Percentiles rank a stretch among this genome's conserved stretches.
These are phyloP conservation scores for Rhombomys opimus DNA, from an alignment of 2,113 vertebrate species.

Conservation along the genomic window DNA sequence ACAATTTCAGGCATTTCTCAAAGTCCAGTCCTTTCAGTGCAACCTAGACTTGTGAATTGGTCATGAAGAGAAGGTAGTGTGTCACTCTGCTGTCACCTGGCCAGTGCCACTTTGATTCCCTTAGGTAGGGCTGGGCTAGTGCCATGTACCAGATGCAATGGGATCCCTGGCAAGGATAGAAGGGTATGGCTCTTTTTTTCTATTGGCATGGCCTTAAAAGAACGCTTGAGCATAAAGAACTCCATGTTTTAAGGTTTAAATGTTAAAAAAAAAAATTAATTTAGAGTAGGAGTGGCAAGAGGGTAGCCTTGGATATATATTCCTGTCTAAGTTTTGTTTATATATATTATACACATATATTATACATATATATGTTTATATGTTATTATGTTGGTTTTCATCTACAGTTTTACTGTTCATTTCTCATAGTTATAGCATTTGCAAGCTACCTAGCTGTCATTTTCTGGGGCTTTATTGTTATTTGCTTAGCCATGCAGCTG, in stretches of 20 bases:
- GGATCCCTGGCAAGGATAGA: not conserved
- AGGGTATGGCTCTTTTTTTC: not conserved
- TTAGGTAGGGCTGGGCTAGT: not conserved
- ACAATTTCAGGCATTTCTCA: not conserved
- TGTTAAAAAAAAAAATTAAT: not conserved
- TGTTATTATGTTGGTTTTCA: not conserved
- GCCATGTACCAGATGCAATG: not conserved
- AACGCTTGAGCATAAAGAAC: not conserved
- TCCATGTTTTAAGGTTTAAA: not conserved
- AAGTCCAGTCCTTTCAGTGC: not conserved
- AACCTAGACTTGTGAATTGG: not conserved
- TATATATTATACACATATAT: no score
- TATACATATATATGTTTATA: no score
- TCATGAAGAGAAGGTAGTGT: not conserved
- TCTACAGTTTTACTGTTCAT: not conserved
- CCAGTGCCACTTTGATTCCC: not conserved
- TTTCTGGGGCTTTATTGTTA: not conserved
- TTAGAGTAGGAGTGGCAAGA: not conserved
- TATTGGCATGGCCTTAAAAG: rapidly evolving
- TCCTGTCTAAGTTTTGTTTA: not conserved
- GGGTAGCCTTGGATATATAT: not conserved
- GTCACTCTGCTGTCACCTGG: not conserved
- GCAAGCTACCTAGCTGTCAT: not conserved
- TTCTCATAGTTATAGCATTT: conserved; percentile 2
- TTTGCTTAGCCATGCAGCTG: not conserved